Base-by-base conservation (phyloP, 2,888 invertebrate genomes). In the Lasiommata megera region DNA sequence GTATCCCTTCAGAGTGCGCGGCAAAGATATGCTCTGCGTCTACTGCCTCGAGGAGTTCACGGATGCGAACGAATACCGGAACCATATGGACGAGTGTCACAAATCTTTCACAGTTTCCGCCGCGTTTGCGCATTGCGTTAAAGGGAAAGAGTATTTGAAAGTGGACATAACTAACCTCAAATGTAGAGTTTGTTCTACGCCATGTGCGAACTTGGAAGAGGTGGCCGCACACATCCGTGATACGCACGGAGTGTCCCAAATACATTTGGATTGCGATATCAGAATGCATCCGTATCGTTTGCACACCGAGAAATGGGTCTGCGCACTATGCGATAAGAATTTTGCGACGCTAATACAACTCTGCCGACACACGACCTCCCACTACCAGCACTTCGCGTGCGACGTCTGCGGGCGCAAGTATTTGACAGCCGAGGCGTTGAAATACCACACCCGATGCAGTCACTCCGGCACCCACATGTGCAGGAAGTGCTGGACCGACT, bases 351-450 rank as follows among this genome's bases (percentile, higher is more conserved):
- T 89, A 1, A 75, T 72, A 0, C 84, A 79, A 18, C 68, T 90
- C 0, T 78, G 80, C 47, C 73, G 86, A 1, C 89, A 90, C 48
- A 88, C 84, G 1, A 77, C 82, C 0, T 63, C 79, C 0, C 89
- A 90, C 66, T 89, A 81, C 41, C 73, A 74, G 17, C 79, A 77
- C 16, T 83, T 72, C 48, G 84, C 84, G 0, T 90, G 89, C 50
- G 88, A 88, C 46, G 67, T 78, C 0, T 90, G 89, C 54, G 89
- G 84, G 1, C 75, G 81, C n/a, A 74, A 76, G 18, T 89, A 88
- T 58, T 62, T 82, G 16, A 77, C 79, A 0, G 74, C 71, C 1
- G 86, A 85, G 46, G 80, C 82, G 0, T 68, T 89, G 23, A 82
- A 76, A 31, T 83, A 87, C 57, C 89, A 89, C 53, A 74, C 83